These are phyloP conservation scores for Amniataba percoides DNA, from an alignment of 2,797 vertebrate species.

Conservation along the genomic window DNA sequence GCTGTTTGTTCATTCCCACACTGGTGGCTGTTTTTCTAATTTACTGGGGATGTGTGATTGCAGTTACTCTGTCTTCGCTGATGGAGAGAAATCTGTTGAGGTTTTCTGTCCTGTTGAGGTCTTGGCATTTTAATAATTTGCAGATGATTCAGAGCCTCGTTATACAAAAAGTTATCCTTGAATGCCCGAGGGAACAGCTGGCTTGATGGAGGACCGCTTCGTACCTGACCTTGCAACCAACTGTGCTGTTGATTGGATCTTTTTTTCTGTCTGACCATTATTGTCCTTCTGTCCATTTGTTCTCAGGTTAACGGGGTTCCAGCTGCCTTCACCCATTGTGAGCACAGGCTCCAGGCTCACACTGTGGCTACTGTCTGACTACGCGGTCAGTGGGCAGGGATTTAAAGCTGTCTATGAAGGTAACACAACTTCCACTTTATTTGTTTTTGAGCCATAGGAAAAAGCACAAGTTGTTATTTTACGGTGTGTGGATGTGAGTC, in stretches of 20 bases:
- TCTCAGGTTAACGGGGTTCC: slow-evolving; percentile 97
- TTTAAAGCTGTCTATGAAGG: slow-evolving; percentile 97
- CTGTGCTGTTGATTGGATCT: slow-evolving; percentile 63
- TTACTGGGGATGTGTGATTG: slow-evolving; percentile 28
- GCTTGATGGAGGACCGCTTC: slow-evolving; percentile 44
- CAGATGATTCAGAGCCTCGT: slow-evolving; percentile 59
- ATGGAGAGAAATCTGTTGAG: slow-evolving; percentile 50
- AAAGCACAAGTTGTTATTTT: not conserved
- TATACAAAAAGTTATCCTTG: slow-evolving; percentile 57
- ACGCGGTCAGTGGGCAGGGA: slow-evolving; percentile 97
- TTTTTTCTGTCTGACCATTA: slow-evolving; percentile 48
- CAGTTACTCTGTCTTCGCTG: slow-evolving; percentile 32
- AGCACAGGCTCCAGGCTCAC: slow-evolving; percentile 92
- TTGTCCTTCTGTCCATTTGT: slow-evolving; percentile 71
- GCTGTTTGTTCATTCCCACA: slow-evolving; percentile 39
- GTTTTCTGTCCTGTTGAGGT: slow-evolving; percentile 47
- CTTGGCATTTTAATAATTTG: slow-evolving; percentile 65
- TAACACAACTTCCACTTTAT: slow-evolving; percentile 73
- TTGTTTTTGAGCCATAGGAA: not conserved
- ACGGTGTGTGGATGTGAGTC: not conserved
- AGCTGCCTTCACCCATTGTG: slow-evolving; percentile 95
- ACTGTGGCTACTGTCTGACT: slow-evolving; percentile 95
- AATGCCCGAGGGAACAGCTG: slow-evolving; percentile 58
- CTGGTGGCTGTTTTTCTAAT: slow-evolving; percentile 48
- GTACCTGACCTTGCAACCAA: slow-evolving; percentile 60